A percentile compares a stretch with the other conserved stretches of the same genome.
Conservation (phyloP, 2,113 vertebrate species). For the Hemibagrus wyckioides region DNA sequence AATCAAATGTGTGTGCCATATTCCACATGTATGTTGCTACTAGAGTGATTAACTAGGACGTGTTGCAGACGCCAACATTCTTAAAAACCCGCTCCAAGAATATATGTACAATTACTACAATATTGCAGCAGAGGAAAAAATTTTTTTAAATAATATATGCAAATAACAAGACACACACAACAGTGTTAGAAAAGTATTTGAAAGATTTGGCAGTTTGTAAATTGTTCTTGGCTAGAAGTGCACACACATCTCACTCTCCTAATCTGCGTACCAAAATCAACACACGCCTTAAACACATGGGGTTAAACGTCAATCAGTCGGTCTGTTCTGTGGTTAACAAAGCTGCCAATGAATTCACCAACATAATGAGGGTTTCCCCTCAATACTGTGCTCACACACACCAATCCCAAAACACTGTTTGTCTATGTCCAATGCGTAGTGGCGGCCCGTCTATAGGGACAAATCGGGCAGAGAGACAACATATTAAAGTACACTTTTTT, state of each 20-base stretch:
- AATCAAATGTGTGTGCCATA: slow-evolving; percentile 12
- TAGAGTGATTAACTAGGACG: slow-evolving; percentile 12
- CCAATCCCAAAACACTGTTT: slow-evolving; percentile 25
- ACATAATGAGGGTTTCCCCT: slow-evolving; percentile 31
- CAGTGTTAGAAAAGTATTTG: background rate
- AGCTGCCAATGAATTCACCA: slow-evolving; percentile 9
- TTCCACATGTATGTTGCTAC: background rate
- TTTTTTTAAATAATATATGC: slow-evolving; percentile 17
- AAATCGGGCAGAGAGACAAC: background rate
- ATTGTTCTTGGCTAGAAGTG: background rate
- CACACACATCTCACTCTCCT: background rate
- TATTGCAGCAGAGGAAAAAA: background rate
- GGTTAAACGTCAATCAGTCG: slow-evolving; percentile 10
- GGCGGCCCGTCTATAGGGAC: background rate
- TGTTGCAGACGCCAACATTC: slow-evolving; percentile 13
- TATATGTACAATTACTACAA: slow-evolving; percentile 15
- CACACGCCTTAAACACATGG: slow-evolving; percentile 44
- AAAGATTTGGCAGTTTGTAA: background rate
- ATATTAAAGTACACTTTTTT: background rate
- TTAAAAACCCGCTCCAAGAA: background rate
- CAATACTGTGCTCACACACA: slow-evolving; percentile 39
- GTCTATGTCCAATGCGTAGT: background rate
- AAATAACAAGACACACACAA: background rate
- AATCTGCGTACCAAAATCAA: slow-evolving; percentile 18
- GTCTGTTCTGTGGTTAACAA: slow-evolving; percentile 13